phyloP scores from a whole-genome alignment of 1,140 invertebrate genomes.

The Drusus annulatus region DNA sequence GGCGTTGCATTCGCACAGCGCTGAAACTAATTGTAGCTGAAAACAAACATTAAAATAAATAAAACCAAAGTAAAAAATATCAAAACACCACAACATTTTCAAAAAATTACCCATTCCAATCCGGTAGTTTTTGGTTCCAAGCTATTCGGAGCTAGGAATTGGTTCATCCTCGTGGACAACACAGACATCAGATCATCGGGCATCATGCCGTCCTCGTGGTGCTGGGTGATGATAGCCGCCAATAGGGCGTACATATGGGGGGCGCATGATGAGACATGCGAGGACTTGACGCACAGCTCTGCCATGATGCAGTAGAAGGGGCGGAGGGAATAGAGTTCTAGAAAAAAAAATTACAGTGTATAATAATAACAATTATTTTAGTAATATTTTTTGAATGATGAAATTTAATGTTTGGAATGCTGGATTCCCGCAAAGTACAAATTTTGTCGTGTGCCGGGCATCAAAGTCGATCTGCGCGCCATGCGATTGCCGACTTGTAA shows the following conservation, averaged over 20 bases:
- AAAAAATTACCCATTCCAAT: conserved; percentile 47
- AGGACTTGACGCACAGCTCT: conserved; percentile 65
- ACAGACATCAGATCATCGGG: conserved; percentile 49
- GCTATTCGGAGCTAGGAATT: conserved; percentile 42
- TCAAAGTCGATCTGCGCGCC: too few species aligned
- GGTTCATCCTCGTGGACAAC: conserved; percentile 43
- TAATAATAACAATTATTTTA: too few species aligned
- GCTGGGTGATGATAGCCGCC: conserved; percentile 66
- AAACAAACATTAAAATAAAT: neutral
- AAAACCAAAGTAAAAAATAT: neutral
- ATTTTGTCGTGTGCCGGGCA: too few species aligned
- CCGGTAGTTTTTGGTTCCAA: conserved; percentile 46
- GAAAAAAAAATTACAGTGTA: conserved; percentile 50
- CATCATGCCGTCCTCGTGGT: conserved; percentile 60
- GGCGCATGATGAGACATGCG: conserved; percentile 60
- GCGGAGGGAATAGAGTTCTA: conserved; percentile 66
- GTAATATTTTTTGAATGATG: too few species aligned
- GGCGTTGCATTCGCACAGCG: conserved; percentile 59
- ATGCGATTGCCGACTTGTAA: too few species aligned
- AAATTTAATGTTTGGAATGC: too few species aligned
- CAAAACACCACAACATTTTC: too few species aligned
- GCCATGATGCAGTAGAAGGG: conserved; percentile 63
- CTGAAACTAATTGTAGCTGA: conserved; percentile 36
- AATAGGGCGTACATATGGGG: conserved; percentile 64
- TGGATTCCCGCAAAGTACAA: too few species aligned